These are phyloP conservation scores for Teinopalpus imperialis DNA, from an alignment of 2,888 invertebrate species.

Conservation along the genomic window DNA sequence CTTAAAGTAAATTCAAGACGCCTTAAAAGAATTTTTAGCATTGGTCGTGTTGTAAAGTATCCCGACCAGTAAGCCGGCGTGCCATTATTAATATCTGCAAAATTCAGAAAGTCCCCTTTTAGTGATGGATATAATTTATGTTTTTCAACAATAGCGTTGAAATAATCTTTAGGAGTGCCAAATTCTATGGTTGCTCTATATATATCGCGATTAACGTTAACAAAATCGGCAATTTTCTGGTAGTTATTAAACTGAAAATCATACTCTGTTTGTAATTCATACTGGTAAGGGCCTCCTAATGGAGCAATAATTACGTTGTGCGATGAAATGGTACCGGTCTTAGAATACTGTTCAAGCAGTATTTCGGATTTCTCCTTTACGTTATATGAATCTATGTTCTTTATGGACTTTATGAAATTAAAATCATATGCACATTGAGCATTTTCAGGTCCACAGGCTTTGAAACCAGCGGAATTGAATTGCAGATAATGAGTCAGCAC, in stretches of 20 bases:
- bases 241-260: slow-evolving; percentile 97
- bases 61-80: slow-evolving; percentile 98
- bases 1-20: slow-evolving; percentile 91
- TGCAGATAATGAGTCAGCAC: slow-evolving; percentile 61
- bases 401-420: slow-evolving; percentile 87
- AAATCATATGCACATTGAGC: slow-evolving; percentile 50
- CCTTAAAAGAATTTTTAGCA: slow-evolving; percentile 90
- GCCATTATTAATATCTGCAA: slow-evolving; percentile 93
- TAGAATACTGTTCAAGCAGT: slow-evolving; percentile 93
- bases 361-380: slow-evolving; percentile 92
- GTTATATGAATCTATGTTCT: slow-evolving; percentile 89
- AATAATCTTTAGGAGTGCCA: slow-evolving; percentile 95
- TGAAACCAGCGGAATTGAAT: slow-evolving; percentile 62
- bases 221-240: slow-evolving; percentile 91
- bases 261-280: slow-evolving; percentile 93
- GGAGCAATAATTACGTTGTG: slow-evolving; percentile 96
- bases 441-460: slow-evolving; percentile 61
- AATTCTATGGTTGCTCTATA: slow-evolving; percentile 90
- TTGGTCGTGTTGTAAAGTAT: slow-evolving; percentile 94
- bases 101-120: slow-evolving; percentile 97
- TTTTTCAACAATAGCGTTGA: slow-evolving; percentile 85
- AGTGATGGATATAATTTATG: slow-evolving; percentile 85
- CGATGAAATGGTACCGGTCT: slow-evolving; percentile 92
- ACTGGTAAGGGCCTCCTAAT: slow-evolving; percentile 95
- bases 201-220: slow-evolving; percentile 87